phyloP scores from a whole-genome alignment of 2,113 vertebrate species.

The Rhineura floridana region DNA sequence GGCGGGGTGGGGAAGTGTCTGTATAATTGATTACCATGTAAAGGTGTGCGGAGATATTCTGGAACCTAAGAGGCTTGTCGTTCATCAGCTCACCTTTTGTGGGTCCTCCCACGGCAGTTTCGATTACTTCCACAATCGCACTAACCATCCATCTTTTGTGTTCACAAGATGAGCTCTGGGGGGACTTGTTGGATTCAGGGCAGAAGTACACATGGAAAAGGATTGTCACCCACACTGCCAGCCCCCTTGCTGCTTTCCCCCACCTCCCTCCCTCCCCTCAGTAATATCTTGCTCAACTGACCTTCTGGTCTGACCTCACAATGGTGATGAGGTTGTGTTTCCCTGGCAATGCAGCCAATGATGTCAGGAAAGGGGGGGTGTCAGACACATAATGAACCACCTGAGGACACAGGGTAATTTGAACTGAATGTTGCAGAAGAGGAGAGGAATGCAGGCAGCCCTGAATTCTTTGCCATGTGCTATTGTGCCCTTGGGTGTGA shows the following conservation, averaged over 20 bases:
- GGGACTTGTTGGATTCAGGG: neutral
- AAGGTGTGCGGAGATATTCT: neutral
- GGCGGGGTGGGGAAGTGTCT: neutral
- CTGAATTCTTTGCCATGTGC: no score
- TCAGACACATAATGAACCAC: neutral
- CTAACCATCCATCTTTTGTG: accelerated
- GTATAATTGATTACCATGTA: neutral
- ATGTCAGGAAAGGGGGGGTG: no score
- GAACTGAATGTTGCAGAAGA: no score
- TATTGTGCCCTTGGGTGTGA: no score
- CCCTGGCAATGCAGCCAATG: neutral
- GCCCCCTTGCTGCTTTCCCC: no score
- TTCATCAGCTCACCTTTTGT: neutral
- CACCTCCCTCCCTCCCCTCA: accelerated
- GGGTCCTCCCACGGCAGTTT: neutral
- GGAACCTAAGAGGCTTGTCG: neutral
- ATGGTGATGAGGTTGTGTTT: neutral
- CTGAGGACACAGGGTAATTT: no score
- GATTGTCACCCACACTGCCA: no score
- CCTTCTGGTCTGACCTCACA: accelerated
- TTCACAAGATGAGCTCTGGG: neutral
- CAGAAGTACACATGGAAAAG: neutral
- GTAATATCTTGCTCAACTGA: accelerated
- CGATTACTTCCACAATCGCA: neutral
- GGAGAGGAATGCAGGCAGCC: no score